These are phyloP conservation scores for Dinocampus coccinellae DNA, from an alignment of 2,888 invertebrate species.

Conservation along the genomic window DNA sequence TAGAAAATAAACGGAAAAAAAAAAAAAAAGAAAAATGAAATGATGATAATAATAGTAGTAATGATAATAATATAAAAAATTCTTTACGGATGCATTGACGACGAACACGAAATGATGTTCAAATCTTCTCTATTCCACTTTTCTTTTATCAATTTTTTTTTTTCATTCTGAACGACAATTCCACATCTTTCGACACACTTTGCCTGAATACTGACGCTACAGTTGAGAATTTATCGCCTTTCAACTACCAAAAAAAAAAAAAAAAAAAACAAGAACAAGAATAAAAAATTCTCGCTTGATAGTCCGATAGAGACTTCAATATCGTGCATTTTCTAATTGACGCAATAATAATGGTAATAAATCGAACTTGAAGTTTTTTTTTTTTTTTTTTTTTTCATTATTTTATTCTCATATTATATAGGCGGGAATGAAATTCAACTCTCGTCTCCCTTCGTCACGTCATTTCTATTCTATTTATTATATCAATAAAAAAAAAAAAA, in stretches of 20 bases:
- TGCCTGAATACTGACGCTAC: neutral
- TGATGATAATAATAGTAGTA: too few species aligned
- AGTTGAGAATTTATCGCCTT: neutral
- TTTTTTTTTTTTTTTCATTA: neutral
- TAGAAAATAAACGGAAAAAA: neutral
- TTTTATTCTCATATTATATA: neutral
- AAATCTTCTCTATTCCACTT: constrained; percentile 17
- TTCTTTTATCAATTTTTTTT: neutral
- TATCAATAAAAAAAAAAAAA: neutral
- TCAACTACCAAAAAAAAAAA: too few species aligned
- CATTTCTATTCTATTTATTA: neutral
- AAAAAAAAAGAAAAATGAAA: neutral
- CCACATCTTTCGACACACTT: constrained; percentile 5
- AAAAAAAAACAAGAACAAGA: too few species aligned
- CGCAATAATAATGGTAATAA: neutral
- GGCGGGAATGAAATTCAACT: neutral
- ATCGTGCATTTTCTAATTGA: neutral
- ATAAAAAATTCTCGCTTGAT: too few species aligned
- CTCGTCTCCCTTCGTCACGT: too few species aligned
- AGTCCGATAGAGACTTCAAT: neutral
- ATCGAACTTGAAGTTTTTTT: neutral
- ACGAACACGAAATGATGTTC: constrained; percentile 13
- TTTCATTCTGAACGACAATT: neutral
- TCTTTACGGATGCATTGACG: neutral
- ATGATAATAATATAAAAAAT: too few species aligned